These are phyloP conservation scores for Uropsilus gracilis DNA, from an alignment of 2,113 vertebrate genomes.

Conservation along the genomic window DNA sequence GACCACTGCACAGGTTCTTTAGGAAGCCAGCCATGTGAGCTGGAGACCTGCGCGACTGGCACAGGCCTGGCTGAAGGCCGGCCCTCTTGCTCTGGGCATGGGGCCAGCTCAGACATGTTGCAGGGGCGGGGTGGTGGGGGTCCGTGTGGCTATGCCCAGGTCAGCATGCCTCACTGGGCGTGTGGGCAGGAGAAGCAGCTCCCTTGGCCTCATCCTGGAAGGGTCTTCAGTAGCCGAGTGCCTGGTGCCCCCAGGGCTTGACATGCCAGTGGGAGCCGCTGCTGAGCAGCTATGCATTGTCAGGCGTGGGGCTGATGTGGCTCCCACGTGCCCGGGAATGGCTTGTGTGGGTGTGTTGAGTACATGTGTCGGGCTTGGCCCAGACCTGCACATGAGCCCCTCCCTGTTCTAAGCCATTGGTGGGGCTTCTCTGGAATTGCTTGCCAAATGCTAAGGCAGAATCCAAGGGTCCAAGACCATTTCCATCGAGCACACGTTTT, in stretches of 20 bases:
- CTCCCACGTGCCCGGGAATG: background rate
- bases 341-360: background rate
- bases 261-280: accelerated
- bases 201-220: background rate
- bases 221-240: background rate
- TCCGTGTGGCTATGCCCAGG: background rate
- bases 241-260: background rate
- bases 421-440: conserved; percentile 50
- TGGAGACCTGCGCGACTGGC: background rate
- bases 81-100: background rate
- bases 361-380: background rate
- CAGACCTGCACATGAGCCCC: background rate
- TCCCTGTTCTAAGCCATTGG: conserved; percentile 29
- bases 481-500: conserved; percentile 53
- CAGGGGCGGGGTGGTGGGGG: background rate
- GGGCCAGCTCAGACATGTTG: background rate
- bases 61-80: background rate
- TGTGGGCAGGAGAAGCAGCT: background rate
- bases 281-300: background rate
- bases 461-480: conserved; percentile 69
- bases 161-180: background rate
- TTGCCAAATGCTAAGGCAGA: conserved; percentile 68
- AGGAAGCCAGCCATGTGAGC: background rate
- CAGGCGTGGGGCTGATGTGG: accelerated
- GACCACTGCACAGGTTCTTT: too few species aligned